Conservation (phyloP, 2,888 invertebrate genomes). For the Pheosia tremula region DNA sequence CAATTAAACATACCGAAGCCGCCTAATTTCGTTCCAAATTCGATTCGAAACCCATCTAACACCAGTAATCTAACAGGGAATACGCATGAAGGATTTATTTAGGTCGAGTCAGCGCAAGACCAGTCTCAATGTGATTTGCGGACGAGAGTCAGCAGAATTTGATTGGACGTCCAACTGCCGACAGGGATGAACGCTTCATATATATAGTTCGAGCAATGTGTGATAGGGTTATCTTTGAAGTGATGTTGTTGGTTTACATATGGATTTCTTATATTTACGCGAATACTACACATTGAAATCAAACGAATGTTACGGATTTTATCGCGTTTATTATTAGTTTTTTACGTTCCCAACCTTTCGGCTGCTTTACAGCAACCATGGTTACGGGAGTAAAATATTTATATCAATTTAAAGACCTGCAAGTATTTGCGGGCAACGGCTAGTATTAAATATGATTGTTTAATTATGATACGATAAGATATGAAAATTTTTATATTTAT, state of each 20-base stretch:
- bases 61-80: constrained; percentile 14
- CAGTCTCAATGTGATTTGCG: constrained; percentile 31
- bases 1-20: constrained; percentile 1
- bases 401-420: no score
- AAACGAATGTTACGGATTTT: no score
- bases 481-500: no score
- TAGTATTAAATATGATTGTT: no score
- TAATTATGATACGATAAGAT: no score
- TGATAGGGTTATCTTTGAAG: neutral
- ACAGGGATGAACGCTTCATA: constrained; percentile 14
- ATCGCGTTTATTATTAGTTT: no score
- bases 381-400: no score
- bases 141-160: constrained; percentile 36
- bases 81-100: constrained; percentile 29
- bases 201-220: constrained; percentile 17
- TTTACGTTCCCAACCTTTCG: no score
- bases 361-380: no score
- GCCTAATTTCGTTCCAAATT: constrained; percentile 16
- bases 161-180: constrained; percentile 37
- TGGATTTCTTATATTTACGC: no score
- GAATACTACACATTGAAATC: no score
- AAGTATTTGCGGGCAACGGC: no score
- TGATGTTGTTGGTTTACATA: neutral
- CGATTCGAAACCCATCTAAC: constrained; percentile 13
- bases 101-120: constrained; percentile 32